Percentiles rank a stretch among this genome's conserved stretches.
Evolutionary conservation across 2,113 vertebrate genomes (phyloP).

Genomic region (Crocuta crocuta): DNA sequence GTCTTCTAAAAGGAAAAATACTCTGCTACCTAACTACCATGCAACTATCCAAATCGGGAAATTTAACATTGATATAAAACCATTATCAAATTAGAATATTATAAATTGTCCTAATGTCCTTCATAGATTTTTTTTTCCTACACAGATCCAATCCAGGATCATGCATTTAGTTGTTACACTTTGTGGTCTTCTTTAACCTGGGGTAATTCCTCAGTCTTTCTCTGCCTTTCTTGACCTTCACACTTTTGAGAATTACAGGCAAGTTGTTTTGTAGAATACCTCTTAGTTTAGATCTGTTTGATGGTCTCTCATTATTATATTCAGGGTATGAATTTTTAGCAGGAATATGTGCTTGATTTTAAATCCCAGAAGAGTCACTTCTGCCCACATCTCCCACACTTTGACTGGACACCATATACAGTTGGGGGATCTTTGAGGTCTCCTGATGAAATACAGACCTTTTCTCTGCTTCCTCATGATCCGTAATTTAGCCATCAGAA

Average conservation of each 20-base stretch:
- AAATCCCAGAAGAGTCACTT: slow-evolving; percentile 5
- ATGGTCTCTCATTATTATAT: slow-evolving; percentile 19
- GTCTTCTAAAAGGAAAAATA: slow-evolving; percentile 33
- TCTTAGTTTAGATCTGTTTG: neutral
- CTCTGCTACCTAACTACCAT: neutral
- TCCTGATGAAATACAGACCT: neutral
- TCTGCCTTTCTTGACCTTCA: slow-evolving; percentile 6
- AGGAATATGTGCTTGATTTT: slow-evolving; percentile 48
- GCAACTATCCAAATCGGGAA: slow-evolving; percentile 8
- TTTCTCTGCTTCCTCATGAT: neutral
- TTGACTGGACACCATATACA: neutral
- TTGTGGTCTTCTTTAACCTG: slow-evolving; percentile 9
- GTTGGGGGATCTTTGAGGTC: neutral
- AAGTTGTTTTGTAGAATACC: slow-evolving; percentile 12
- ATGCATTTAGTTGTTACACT: neutral
- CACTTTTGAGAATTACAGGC: slow-evolving; percentile 12
- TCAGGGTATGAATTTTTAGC: slow-evolving; percentile 19
- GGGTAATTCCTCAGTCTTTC: neutral
- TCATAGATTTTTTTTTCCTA: neutral
- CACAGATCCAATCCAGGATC: neutral
- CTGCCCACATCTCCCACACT: neutral
- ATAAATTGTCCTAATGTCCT: neutral
- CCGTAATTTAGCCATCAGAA: slow-evolving; percentile 37
- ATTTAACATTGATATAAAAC: neutral
- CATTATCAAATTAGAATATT: neutral